phyloP scores from a whole-genome alignment of 1,140 invertebrate genomes.

The Lethrus apterus region DNA sequence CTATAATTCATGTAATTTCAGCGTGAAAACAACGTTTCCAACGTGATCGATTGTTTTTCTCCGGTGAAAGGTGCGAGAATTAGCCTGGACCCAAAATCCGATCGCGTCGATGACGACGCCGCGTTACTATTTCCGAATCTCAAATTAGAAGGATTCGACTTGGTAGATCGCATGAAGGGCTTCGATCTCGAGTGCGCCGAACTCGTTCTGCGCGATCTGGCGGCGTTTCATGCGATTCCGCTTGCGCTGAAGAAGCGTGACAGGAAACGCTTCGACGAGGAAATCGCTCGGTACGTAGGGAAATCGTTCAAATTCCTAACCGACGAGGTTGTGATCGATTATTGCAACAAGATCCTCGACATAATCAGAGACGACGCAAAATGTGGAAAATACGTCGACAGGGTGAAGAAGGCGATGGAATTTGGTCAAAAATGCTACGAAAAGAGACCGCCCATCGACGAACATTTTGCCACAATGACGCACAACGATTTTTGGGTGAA shows the following conservation, averaged over 20 bases:
- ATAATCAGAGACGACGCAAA: slow-evolving; percentile 25
- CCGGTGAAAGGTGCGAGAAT: slow-evolving; percentile 24
- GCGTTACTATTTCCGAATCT: slow-evolving; percentile 42
- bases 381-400: too few relatives aligned
- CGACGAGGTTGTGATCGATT: slow-evolving; percentile 25
- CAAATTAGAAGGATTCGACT: slow-evolving; percentile 32
- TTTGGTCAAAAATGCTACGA: slow-evolving; percentile 15
- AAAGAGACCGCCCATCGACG: neutral
- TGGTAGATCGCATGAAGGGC: slow-evolving; percentile 31
- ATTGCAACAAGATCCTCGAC: slow-evolving; percentile 29
- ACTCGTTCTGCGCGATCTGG: slow-evolving; percentile 35
- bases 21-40: slow-evolving; percentile 17
- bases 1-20: slow-evolving; percentile 27
- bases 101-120: slow-evolving; percentile 30
- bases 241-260: slow-evolving; percentile 29
- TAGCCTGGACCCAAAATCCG: slow-evolving; percentile 20
- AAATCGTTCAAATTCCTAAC: slow-evolving; percentile 35
- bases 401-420: slow-evolving; percentile 26
- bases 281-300: slow-evolving; percentile 44
- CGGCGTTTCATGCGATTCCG: slow-evolving; percentile 40
- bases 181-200: slow-evolving; percentile 37
- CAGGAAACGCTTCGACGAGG: slow-evolving; percentile 36
- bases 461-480: neutral
- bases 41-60: slow-evolving; percentile 24
- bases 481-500: slow-evolving; percentile 10